Percentiles rank a stretch among this genome's conserved stretches.
Conservation (phyloP, 1,140 invertebrate genomes). For the Leptonema lineaticorne region DNA sequence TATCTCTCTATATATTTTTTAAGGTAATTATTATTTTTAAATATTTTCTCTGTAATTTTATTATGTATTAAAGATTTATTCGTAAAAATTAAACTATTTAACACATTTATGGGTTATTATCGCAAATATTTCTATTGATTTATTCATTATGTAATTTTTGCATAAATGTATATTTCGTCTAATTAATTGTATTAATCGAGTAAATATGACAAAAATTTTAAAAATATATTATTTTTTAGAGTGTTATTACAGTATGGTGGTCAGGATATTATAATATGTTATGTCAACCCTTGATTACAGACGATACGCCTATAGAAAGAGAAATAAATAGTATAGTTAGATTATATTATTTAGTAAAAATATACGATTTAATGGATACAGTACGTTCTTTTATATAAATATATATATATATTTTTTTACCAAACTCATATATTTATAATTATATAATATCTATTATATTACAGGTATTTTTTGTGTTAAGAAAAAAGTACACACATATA, state of each 20-base stretch:
- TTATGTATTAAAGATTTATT: no score
- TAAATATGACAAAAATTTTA: no score
- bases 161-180: background rate
- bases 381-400: constrained; percentile 47
- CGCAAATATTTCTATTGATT: no score
- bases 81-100: no score
- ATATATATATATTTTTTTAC: background rate
- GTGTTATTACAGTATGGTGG: constrained; percentile 49
- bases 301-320: constrained; percentile 56
- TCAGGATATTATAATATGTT: constrained; percentile 57
- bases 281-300: constrained; percentile 68
- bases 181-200: no score
- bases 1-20: constrained; percentile 52
- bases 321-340: constrained; percentile 61
- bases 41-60: no score
- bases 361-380: constrained; percentile 62
- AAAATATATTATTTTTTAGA: constrained; percentile 41
- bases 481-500: constrained; percentile 80
- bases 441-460: background rate
- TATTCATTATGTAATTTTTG: background rate
- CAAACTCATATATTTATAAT: background rate
- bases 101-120: no score
- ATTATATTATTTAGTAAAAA: constrained; percentile 59
- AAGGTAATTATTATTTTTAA: background rate
- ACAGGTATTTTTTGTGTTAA: constrained; percentile 70